Percentiles rank a stretch among this genome's conserved stretches.
Evolutionary conservation across 1,140 invertebrate genomes (phyloP).

Genomic region (Microplitis demolitor): DNA sequence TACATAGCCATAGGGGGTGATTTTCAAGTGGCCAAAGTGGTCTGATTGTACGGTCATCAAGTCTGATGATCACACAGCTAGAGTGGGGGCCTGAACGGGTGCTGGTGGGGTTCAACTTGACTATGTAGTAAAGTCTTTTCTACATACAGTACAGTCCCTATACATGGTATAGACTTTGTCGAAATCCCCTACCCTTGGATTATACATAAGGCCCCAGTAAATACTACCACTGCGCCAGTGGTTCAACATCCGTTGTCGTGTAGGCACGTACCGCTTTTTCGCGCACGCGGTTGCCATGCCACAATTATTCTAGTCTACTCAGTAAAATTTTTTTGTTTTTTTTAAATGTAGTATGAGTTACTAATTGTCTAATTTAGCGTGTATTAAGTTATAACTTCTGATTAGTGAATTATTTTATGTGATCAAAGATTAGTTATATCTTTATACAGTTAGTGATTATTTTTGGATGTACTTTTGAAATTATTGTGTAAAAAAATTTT

Average conservation of each 20-base stretch:
- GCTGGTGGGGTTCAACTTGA: not conserved
- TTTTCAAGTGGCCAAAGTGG: constrained; percentile 39
- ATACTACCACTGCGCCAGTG: constrained; percentile 49
- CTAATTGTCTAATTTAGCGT: not conserved
- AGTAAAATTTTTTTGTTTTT: not conserved
- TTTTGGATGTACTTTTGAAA: no score
- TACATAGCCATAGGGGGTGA: constrained; percentile 39
- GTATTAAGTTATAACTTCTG: not conserved
- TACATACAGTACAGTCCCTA: not conserved
- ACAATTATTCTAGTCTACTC: constrained; percentile 27
- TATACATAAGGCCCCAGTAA: constrained; percentile 56
- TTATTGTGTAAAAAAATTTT: no score
- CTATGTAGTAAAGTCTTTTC: not conserved
- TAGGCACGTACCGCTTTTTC: constrained; percentile 23
- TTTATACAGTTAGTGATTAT: no score
- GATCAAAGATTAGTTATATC: not conserved
- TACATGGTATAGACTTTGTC: not conserved
- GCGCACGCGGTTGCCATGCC: constrained; percentile 29
- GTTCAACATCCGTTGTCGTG: constrained; percentile 41
- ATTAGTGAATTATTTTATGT: not conserved
- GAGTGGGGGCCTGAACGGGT: not conserved
- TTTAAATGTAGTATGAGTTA: not conserved
- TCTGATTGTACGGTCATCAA: constrained; percentile 21
- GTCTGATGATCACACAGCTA: constrained; percentile 12
- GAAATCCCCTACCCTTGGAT: constrained; percentile 15